Conservation (phyloP, 2,888 invertebrate species). For the Zaprionus obscuricornis region DNA sequence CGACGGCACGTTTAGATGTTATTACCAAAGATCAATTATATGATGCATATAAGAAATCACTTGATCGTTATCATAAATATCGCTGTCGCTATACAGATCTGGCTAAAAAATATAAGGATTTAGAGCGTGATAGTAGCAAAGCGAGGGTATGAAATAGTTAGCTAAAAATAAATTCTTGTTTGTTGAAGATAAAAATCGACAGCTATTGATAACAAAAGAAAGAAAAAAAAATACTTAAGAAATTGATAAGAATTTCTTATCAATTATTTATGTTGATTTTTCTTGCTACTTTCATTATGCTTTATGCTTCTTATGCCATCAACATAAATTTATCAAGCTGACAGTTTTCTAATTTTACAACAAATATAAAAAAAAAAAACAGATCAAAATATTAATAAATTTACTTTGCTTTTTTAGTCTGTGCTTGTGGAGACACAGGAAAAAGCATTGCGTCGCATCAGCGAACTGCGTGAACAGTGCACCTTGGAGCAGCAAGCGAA, state of each 20-base stretch:
- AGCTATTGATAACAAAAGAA: too few relatives aligned
- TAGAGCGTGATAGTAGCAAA: slow-evolving; percentile 91
- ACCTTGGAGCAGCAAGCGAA: slow-evolving; percentile 95
- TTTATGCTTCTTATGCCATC: too few relatives aligned
- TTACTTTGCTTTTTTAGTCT: slow-evolving; percentile 84
- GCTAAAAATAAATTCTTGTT: too few relatives aligned
- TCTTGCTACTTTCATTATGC: too few relatives aligned
- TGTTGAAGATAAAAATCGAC: too few relatives aligned
- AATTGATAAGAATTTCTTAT: too few relatives aligned
- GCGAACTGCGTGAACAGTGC: slow-evolving; percentile 95
- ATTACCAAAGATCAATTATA: slow-evolving; percentile 93
- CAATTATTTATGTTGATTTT: too few relatives aligned
- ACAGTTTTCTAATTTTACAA: too few relatives aligned
- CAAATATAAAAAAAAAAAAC: too few relatives aligned
- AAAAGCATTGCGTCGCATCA: slow-evolving; percentile 91
- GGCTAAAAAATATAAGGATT: slow-evolving; percentile 90
- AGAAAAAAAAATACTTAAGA: too few relatives aligned
- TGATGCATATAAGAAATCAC: slow-evolving; percentile 91
- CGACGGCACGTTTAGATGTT: slow-evolving; percentile 86
- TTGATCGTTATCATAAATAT: slow-evolving; percentile 93
- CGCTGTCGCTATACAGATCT: slow-evolving; percentile 93
- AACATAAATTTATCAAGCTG: too few relatives aligned
- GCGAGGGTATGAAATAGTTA: slow-evolving; percentile 86
- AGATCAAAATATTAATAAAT: too few relatives aligned
- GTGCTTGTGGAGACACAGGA: slow-evolving; percentile 94